These are phyloP conservation scores for Autographa pulchrina DNA, from an alignment of 2,888 invertebrate genomes.

Conservation along the genomic window DNA sequence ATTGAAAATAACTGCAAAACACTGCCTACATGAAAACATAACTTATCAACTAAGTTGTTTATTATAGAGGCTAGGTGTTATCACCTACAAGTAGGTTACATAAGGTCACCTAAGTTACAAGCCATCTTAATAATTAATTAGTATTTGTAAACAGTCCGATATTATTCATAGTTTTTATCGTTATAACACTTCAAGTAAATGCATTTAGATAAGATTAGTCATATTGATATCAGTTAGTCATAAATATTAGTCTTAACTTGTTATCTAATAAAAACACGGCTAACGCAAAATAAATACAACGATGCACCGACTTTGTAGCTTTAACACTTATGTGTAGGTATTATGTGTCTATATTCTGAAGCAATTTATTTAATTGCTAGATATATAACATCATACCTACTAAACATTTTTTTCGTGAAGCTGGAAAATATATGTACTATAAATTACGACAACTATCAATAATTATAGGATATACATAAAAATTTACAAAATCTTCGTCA, in stretches of 20 bases:
- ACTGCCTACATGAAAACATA: background rate
- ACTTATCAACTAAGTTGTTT: slow-evolving; percentile 2
- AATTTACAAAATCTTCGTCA: too few species aligned
- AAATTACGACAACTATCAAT: too few species aligned
- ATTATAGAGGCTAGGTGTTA: slow-evolving; percentile 7
- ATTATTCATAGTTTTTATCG: slow-evolving; percentile 13
- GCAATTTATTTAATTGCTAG: too few species aligned
- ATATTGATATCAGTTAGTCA: slow-evolving; percentile 20
- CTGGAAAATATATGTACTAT: too few species aligned
- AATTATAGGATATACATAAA: too few species aligned
- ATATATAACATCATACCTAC: too few species aligned
- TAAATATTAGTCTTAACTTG: background rate
- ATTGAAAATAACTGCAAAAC: too few species aligned
- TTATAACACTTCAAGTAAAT: slow-evolving; percentile 15
- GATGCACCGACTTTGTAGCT: background rate
- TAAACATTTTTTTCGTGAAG: too few species aligned
- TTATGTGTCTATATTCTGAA: too few species aligned
- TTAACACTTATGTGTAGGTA: too few species aligned
- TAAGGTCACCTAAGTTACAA: slow-evolving; percentile 6
- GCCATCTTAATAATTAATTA: slow-evolving; percentile 13
- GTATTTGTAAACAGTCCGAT: slow-evolving; percentile 15
- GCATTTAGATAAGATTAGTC: slow-evolving; percentile 25
- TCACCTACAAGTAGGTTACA: slow-evolving; percentile 14
- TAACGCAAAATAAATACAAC: background rate
- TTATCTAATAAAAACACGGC: background rate